Evolutionary conservation across 2,113 vertebrate species (phyloP).

Genomic region (Tyrannus savana): DNA sequence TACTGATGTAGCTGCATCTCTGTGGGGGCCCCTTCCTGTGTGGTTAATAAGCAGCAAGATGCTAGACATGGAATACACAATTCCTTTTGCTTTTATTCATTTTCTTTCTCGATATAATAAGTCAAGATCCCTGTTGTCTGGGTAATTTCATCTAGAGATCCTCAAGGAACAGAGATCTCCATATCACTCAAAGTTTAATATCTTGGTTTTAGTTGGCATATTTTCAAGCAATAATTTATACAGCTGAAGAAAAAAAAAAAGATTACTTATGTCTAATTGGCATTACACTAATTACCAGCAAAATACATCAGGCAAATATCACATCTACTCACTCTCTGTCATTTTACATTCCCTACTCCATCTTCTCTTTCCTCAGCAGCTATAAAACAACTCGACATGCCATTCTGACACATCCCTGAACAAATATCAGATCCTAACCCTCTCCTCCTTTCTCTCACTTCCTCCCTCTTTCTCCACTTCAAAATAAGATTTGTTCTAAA

Average conservation of each 20-base stretch:
- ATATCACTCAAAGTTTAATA: slow-evolving; percentile 48
- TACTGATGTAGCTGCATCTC: slow-evolving; percentile 42
- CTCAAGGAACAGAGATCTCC: slow-evolving; percentile 57
- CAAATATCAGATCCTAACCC: neutral
- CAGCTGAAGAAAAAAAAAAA: neutral
- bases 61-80: slow-evolving; percentile 12
- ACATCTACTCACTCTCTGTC: slow-evolving; percentile 36
- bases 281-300: slow-evolving; percentile 59
- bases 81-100: slow-evolving; percentile 45
- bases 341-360: slow-evolving; percentile 51
- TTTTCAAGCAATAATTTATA: slow-evolving; percentile 56
- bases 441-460: neutral
- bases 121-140: slow-evolving; percentile 57
- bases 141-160: slow-evolving; percentile 62
- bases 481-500: neutral
- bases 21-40: slow-evolving; percentile 54
- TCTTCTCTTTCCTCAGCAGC: slow-evolving; percentile 22
- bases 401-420: slow-evolving; percentile 12
- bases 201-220: slow-evolving; percentile 28
- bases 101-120: slow-evolving; percentile 26
- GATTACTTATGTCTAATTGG: slow-evolving; percentile 58
- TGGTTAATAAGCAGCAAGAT: slow-evolving; percentile 40
- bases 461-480: neutral
- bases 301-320: slow-evolving; percentile 54
- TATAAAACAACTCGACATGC: slow-evolving; percentile 26